These are phyloP conservation scores for Pseudorasbora parva DNA, from an alignment of 2,113 vertebrate species.

Conservation along the genomic window DNA sequence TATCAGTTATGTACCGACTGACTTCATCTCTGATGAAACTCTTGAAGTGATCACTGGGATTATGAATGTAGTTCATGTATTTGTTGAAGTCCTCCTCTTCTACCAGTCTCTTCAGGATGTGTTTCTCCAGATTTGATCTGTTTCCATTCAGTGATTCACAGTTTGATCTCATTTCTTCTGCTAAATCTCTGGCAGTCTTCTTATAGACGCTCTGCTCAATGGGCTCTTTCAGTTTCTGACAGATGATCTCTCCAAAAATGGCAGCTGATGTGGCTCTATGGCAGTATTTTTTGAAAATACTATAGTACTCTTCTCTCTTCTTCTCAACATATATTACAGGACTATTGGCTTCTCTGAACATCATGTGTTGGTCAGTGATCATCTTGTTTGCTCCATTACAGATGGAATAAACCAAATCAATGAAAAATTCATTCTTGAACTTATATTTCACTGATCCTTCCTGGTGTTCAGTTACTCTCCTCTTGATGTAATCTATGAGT, in stretches of 20 bases:
- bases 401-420: slow-evolving; percentile 62
- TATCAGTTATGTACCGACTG: not conserved
- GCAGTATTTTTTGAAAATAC: not conserved
- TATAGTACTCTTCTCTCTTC: slow-evolving; percentile 19
- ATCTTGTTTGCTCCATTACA: slow-evolving; percentile 23
- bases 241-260: slow-evolving; percentile 68
- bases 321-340: slow-evolving; percentile 34
- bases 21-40: slow-evolving; percentile 22
- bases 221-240: slow-evolving; percentile 67
- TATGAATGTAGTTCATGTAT: not conserved
- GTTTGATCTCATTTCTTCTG: slow-evolving; percentile 61
- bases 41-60: not conserved
- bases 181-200: slow-evolving; percentile 60
- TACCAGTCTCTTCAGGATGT: not conserved
- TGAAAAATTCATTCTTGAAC: slow-evolving; percentile 49
- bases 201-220: slow-evolving; percentile 17
- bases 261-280: slow-evolving; percentile 61
- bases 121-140: not conserved
- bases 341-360: slow-evolving; percentile 64
- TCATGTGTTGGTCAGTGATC: not conserved
- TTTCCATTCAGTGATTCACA: slow-evolving; percentile 33
- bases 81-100: not conserved
- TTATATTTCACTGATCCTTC: slow-evolving; percentile 17
- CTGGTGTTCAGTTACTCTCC: not conserved
- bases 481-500: slow-evolving; percentile 58